Evolutionary conservation across 2,888 invertebrate species (phyloP).

Genomic region (Drosophila falleni): DNA sequence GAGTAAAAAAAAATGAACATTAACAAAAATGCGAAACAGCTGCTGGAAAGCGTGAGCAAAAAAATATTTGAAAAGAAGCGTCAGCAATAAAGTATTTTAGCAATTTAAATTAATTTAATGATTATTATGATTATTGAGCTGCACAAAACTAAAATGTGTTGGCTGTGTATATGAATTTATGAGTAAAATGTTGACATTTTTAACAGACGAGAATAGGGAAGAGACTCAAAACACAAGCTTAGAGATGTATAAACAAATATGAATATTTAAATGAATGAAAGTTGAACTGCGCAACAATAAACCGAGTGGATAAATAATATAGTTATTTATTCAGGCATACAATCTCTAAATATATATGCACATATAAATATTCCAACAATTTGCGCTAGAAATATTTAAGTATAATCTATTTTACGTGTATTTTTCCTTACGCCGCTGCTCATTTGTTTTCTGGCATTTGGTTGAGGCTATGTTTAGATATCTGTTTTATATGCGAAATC

Average conservation of each 20-base stretch:
- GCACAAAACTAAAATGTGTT: conserved; percentile 20
- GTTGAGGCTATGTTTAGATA: conserved; percentile 52
- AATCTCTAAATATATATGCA: conserved; percentile 14
- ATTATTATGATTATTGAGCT: conserved; percentile 50
- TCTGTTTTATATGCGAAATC: conserved; percentile 36
- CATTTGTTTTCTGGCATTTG: conserved; percentile 53
- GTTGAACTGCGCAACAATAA: conserved; percentile 33
- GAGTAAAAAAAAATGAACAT: conserved; percentile 62
- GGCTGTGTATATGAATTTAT: conserved; percentile 28
- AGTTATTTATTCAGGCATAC: conserved; percentile 36
- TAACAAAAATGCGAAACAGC: conserved; percentile 67
- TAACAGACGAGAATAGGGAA: conserved; percentile 30
- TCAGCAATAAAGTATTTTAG: conserved; percentile 31
- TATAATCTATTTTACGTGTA: conserved; percentile 33
- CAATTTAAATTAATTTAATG: conserved; percentile 49
- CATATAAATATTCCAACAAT: conserved; percentile 39
- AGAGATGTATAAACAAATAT: conserved; percentile 53
- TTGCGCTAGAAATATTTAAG: conserved; percentile 38
- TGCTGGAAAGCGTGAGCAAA: conserved; percentile 58
- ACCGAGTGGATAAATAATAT: conserved; percentile 28
- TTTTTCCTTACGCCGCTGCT: conserved; percentile 19
- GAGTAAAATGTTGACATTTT: conserved; percentile 49
- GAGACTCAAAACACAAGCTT: conserved; percentile 42
- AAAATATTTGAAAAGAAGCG: conserved; percentile 55
- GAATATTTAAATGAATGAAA: conserved; percentile 48